Base-by-base conservation (phyloP, 2,888 invertebrate species). In the Taenaris catops region DNA sequence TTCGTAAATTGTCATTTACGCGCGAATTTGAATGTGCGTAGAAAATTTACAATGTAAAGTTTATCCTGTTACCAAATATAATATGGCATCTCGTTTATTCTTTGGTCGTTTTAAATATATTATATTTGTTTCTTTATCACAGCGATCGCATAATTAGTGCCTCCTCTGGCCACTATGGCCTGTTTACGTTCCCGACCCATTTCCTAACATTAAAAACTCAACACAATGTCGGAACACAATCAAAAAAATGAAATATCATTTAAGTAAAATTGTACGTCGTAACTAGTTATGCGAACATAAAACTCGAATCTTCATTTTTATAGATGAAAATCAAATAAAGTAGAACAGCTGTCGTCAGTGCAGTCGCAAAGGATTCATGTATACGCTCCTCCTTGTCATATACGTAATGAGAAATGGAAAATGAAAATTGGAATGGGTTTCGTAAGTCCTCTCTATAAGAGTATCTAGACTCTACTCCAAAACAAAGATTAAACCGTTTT, bases 251-350 rank as follows among this genome's bases (percentile, higher is more conserved):
- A 28, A 20, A 28, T 28, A 28, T 8, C 18, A 28, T 19, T 28
- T 19, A 11, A 28, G 20, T 20, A 28, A 28, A 20, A 28, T 20
- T 28, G 28, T 20, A 19, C 11, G 20, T 28, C 28, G 28, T 28
- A 28, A 28, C 20, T 28, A 28, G 23, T 31, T 23, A 25, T 18
- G 32, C 11, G 14, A 32, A 26, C 16, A 8, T 32, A 32, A 70
- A 71, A 72, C 61, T 71, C 53, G 52, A 64, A 65, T 58, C 56
- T 55, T 63, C 48, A 58, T 58, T 53, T 52, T 61, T 60, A 65
- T 57, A 66, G 64, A 71, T 65, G 69, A 57, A 74, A 75, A 74
- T 79, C 73, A 75, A 78, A 81, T 80, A 76, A 74, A 70, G 67
- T 58, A 59, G 51, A 53, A 58, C 75, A 78, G 76, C 69, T 76